Base-by-base conservation (phyloP, 2,797 vertebrate genomes). In the Bradypus variegatus region DNA sequence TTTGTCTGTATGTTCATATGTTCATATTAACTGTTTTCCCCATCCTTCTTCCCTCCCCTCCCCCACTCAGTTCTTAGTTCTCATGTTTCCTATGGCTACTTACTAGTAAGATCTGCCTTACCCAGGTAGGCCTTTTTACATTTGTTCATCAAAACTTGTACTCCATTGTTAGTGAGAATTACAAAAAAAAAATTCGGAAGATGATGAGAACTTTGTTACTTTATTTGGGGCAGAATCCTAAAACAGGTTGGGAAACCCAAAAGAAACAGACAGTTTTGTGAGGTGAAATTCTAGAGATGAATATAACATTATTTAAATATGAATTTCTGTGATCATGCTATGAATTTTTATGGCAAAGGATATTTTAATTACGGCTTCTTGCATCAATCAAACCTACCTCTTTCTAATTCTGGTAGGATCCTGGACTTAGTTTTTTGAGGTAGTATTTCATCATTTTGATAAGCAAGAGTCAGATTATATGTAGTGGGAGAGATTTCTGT, bases 401-500 rank as follows among this genome's bases (percentile, higher is more conserved):
- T 38, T 77, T 89, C 73, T 86, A 7, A 9, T 64, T 80, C 36
- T 89, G n/a, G 19, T 79, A 77, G 33, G 21, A 31, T 25, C 62
- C 38, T 41, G 19, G 60, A 45, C 55, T 84, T 93, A 21, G 21
- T 86, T 95, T 91, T 89, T 45, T 12, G 58, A 72, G 60, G 31
- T 72, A 80, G 41, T 50, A 31, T 92, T 94, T 94, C 70, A 83
- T 90, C 67, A 72, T 50, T 94, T 86, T 80, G 70, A 76, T 90
- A 89, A 38, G 50, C 29, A 65, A 48, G 45, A 91, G 81, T 38
- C 41, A 45, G 76, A 76, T 10, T 88, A 19, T 69, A 2, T 67
- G 2, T 82, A 23, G 55, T 62, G 25, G 15, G n/a, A 93, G 60
- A 94, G 41, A 76, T 88, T 90, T 80, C 72, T 88, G 1, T 84